Base-by-base conservation (phyloP, 2,797 vertebrate genomes). In the Ambastaia sidthimunki region DNA sequence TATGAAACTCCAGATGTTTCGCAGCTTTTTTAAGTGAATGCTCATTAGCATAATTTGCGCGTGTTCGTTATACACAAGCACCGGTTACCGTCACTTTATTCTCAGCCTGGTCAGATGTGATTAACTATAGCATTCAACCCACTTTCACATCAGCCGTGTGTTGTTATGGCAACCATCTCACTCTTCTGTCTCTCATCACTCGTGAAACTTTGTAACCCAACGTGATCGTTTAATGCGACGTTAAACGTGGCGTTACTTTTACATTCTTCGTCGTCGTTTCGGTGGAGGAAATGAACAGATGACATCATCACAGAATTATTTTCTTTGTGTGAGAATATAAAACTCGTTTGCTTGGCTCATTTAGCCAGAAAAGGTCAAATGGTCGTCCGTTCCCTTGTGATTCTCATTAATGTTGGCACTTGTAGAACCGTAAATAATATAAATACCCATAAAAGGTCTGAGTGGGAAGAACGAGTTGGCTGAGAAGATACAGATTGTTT, bases 381-480 rank as follows among this genome's bases (percentile, higher is more conserved):
- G 18, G 48, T 25, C 50, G 66, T 54, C 60, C 2, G 47, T 54
- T 63, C 50, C 48, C 25, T 71, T 72, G 48, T 65, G 23, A 25
- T 47, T 44, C 48, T 9, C 15, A 47, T 65, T 79, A 67, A 55
- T 47, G 18, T 28, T 57, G 62, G 60, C 57, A 54, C n/a, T 71
- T n/a, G 19, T 23, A 28, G 59, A 72, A 59, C 48, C 31, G 65
- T 54, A 65, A 44, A 28, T 2, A 41, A 50, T 65, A 55, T 79
- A 73, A 73, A 80, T 80, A 31, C 21, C 12, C 18, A 47, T 57
- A 65, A 15, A 62, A 66, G 47, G 16, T 57, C 28, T 47, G 59
- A 44, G 70, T 79, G 34, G 70, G 70, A 70, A 23, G 25, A 78
- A 70, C 48, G 55, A 54, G 69, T 41, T 79, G 76, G 77, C 68